phyloP scores from a whole-genome alignment of 2,113 vertebrate species.

The Strigops habroptila region DNA sequence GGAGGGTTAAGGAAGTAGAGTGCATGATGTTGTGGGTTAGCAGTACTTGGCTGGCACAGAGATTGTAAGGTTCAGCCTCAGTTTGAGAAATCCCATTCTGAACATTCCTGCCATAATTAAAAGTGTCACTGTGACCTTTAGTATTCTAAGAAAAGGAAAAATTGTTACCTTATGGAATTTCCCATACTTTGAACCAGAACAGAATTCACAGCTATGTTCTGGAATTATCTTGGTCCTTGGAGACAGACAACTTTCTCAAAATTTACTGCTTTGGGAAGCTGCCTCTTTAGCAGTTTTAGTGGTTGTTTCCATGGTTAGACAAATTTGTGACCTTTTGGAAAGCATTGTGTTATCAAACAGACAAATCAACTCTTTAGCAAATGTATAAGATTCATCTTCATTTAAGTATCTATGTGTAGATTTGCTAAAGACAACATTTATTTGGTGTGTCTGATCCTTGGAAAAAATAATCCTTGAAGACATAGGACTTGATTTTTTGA shows the following conservation, averaged over 20 bases:
- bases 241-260: conserved; percentile 28
- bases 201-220: conserved; percentile 14
- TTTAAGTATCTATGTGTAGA: conserved; percentile 34
- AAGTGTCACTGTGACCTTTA: conserved; percentile 46
- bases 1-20: not conserved
- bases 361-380: conserved; percentile 33
- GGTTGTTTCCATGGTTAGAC: conserved; percentile 26
- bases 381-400: conserved; percentile 36
- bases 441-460: conserved; percentile 42
- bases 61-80: not conserved
- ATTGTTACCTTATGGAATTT: conserved; percentile 60
- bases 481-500: conserved; percentile 42
- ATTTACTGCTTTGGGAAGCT: conserved; percentile 47
- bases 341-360: conserved; percentile 49
- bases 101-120: not conserved
- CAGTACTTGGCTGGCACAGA: not conserved
- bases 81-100: not conserved
- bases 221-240: conserved; percentile 37
- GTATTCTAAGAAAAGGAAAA: conserved; percentile 32
- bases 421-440: conserved; percentile 22
- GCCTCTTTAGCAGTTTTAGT: conserved; percentile 11
- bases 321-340: conserved; percentile 56
- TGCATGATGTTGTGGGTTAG: not conserved
- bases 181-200: conserved; percentile 37
- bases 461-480: conserved; percentile 35